Base-by-base conservation (phyloP, 1,140 invertebrate species). In the Drosophila novamexicana region DNA sequence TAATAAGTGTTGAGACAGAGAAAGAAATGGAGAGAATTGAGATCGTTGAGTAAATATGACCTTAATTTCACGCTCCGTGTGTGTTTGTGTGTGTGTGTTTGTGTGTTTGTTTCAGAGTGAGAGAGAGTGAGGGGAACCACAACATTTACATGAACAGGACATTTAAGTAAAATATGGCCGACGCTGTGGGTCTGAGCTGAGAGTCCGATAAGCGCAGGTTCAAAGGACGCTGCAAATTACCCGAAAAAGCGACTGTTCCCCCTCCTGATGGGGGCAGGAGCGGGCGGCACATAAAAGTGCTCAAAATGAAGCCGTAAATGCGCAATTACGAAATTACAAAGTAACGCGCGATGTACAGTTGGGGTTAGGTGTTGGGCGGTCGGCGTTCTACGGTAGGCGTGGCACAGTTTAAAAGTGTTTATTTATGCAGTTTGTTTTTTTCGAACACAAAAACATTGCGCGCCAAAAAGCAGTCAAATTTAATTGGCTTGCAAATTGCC, bases 221-320 rank as follows among this genome's bases (percentile, higher is more conserved):
- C 79, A 86, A 88, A 88, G 83, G 62, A 77, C 72, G 69, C 76
- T 79, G 83, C 76, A 82, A 86, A 86, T 86, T 83, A 83, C 83
- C 71, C 59, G 63, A 49, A 64, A 74, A 77, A 75, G 59, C 40
- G 34, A 36, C 22, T 52, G 29, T 12, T n/a, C 8, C 37, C 18
- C 6, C 16, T 6, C 45, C 8, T 4, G 14, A 34, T 8, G 36
- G 36, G 0, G 12, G 7, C 4, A 1, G n/a, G 1, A 29, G 36
- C 29, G 32, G 12, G 18, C 5, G 47, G 74, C 44, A 82, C 70
- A 90, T 90, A 86, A 90, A 90, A 85, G 78, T 75, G 71, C 78
- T 81, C 56, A 78, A 90, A 86, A 90, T 90, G 74, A 90, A 90
- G 88, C 86, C 88, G 90, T 90, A 90, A 90, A 90, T 90, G 82